A percentile compares a stretch with the other conserved stretches of the same genome.
Conservation (phyloP, 2,888 invertebrate species). For the Apoda limacodes region DNA sequence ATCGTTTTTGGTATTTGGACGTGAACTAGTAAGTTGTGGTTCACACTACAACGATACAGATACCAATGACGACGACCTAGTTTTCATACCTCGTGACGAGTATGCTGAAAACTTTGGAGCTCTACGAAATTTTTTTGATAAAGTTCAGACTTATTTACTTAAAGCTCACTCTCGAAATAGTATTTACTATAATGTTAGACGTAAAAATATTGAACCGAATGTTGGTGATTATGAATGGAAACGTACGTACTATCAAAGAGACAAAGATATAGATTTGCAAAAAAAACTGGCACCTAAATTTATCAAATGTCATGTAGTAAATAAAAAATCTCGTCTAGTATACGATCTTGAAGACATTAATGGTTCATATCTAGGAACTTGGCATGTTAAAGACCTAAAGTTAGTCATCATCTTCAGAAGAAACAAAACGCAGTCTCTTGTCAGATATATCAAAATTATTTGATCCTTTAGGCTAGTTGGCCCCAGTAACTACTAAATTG, state of each 20-base stretch:
- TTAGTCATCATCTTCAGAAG: too few species aligned
- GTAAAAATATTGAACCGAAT: constrained; percentile 15
- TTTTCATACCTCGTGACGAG: constrained; percentile 16
- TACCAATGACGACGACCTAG: constrained; percentile 7
- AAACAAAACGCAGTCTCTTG: too few species aligned
- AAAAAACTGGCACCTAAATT: constrained; percentile 13
- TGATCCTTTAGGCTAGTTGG: too few species aligned
- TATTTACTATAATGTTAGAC: constrained; percentile 16
- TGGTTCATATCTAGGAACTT: too few species aligned
- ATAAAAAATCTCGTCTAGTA: too few species aligned
- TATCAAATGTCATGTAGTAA: constrained; percentile 9
- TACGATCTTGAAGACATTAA: too few species aligned
- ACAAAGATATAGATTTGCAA: constrained; percentile 9
- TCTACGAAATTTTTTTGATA: constrained; percentile 13
- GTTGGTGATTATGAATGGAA: constrained; percentile 18
- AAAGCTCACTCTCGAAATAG: constrained; percentile 16
- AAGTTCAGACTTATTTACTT: constrained; percentile 13
- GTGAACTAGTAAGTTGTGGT: constrained; percentile 16
- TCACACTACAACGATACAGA: constrained; percentile 10
- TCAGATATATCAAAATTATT: too few species aligned
- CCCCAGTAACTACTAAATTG: too few species aligned
- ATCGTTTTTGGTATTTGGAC: too few species aligned
- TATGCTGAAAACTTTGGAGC: constrained; percentile 16
- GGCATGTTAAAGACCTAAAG: too few species aligned
- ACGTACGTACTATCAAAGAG: constrained; percentile 7